Percentiles rank a stretch among this genome's conserved stretches.
Evolutionary conservation across 2,888 invertebrate species (phyloP).

Genomic region (Bibio marci): DNA sequence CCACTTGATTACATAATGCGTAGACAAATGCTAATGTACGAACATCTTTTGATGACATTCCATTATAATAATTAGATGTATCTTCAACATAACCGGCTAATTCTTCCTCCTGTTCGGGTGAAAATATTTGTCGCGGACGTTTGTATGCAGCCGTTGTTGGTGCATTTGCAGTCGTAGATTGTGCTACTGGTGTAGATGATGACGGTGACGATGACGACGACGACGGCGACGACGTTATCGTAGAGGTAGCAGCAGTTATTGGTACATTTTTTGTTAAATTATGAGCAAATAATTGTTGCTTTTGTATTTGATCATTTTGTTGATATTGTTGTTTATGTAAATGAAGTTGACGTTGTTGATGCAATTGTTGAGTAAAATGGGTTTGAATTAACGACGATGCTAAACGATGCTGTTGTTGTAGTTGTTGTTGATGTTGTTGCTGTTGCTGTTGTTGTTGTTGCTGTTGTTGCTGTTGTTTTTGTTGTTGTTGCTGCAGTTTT

Average conservation of each 20-base stretch:
- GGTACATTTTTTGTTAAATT: neutral
- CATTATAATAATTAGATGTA: conserved; percentile 4
- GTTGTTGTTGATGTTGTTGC: neutral
- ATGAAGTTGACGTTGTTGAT: neutral
- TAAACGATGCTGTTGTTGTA: neutral
- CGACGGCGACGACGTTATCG: neutral
- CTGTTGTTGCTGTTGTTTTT: neutral
- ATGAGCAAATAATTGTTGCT: neutral
- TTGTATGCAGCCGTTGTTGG: neutral
- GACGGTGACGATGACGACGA: neutral
- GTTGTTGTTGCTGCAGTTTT: too few relatives aligned
- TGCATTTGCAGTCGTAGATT: neutral
- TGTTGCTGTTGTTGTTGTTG: neutral
- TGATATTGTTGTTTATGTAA: neutral
- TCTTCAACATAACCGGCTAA: conserved; percentile 3
- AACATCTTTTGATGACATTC: conserved; percentile 5
- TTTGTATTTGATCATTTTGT: neutral
- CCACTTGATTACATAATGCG: conserved; percentile 5
- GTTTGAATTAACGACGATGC: neutral
- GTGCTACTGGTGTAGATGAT: neutral
- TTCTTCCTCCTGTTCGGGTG: conserved; percentile 4
- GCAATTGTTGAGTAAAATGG: neutral
- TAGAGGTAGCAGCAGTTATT: neutral
- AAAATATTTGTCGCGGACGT: conserved; percentile 4
- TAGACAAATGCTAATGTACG: conserved; percentile 5